These are phyloP conservation scores for Eledona agricola DNA, from an alignment of 2,888 invertebrate species.

Conservation along the genomic window DNA sequence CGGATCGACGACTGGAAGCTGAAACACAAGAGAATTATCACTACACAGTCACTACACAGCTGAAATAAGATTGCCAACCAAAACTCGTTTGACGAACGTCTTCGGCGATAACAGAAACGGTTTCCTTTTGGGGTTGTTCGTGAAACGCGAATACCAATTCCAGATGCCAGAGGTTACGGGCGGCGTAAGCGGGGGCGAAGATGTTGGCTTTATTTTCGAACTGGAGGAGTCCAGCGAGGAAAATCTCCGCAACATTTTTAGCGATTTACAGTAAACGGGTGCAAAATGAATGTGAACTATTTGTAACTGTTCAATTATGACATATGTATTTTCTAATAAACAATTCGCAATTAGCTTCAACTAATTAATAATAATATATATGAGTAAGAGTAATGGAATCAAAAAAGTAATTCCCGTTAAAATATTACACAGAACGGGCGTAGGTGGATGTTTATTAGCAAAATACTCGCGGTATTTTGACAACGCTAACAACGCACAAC, in stretches of 20 bases:
- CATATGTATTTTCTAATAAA: too few species aligned
- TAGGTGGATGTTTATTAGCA: too few species aligned
- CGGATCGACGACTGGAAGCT: constrained; percentile 91
- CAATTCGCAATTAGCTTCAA: too few species aligned
- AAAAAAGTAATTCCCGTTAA: too few species aligned
- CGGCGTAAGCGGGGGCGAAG: constrained; percentile 50
- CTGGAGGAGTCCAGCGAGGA: constrained; percentile 45
- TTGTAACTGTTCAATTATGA: too few species aligned
- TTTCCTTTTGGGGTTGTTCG: constrained; percentile 52
- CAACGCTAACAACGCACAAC: too few species aligned
- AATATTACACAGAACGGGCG: too few species aligned
- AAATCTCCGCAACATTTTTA: constrained; percentile 54
- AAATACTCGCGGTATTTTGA: too few species aligned
- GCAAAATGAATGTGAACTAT: too few species aligned
- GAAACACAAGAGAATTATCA: constrained; percentile 61
- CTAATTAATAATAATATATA: too few species aligned
- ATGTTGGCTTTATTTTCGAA: constrained; percentile 30
- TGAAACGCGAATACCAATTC: constrained; percentile 56
- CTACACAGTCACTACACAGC: neutral
- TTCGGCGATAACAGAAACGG: constrained; percentile 52
- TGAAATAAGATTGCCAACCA: constrained; percentile 43
- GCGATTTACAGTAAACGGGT: too few species aligned
- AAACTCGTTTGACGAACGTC: constrained; percentile 48
- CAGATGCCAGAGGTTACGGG: constrained; percentile 48
- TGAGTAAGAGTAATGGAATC: too few species aligned